Percentiles rank a stretch among this genome's conserved stretches.
These are phyloP conservation scores for Himalopsyche phryganea DNA, from an alignment of 1,140 invertebrate species.

Conservation along the genomic window DNA sequence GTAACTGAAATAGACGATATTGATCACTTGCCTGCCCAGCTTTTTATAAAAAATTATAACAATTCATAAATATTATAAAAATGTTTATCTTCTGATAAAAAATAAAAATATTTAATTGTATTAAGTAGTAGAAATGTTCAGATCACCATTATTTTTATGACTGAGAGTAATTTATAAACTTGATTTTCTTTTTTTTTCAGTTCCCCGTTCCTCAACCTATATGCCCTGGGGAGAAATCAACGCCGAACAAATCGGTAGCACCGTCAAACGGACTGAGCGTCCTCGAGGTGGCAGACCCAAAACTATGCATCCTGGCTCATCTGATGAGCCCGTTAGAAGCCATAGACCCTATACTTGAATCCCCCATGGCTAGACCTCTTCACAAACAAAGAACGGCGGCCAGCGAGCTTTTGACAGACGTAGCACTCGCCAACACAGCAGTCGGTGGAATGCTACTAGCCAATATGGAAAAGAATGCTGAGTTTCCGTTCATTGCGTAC, in stretches of 20 bases:
- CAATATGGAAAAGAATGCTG: conserved; percentile 85
- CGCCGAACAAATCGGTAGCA: conserved; percentile 46
- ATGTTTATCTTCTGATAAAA: no score
- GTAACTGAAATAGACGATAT: no score
- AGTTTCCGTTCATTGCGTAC: conserved; percentile 88
- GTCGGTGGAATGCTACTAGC: conserved; percentile 77
- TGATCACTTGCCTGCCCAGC: no score
- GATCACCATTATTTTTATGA: no score
- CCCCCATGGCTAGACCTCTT: conserved; percentile 71
- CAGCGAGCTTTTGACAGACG: conserved; percentile 71
- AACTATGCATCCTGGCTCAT: conserved; percentile 80
- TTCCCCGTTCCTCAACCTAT: conserved; percentile 52
- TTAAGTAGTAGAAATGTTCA: no score
- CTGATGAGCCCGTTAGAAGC: conserved; percentile 83
- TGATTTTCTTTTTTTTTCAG: conserved; percentile 39
- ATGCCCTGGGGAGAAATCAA: conserved; percentile 57
- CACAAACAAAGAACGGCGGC: conserved; percentile 74
- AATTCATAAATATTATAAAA: no score
- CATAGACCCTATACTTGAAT: conserved; percentile 78
- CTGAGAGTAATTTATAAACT: no score
- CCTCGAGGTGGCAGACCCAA: conserved; percentile 82
- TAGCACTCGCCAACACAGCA: conserved; percentile 66
- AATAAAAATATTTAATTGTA: no score
- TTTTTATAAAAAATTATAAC: no score
- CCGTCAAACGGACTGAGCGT: conserved; percentile 59